Base-by-base conservation (phyloP, 2,888 invertebrate species). In the Acrobasis repandana region DNA sequence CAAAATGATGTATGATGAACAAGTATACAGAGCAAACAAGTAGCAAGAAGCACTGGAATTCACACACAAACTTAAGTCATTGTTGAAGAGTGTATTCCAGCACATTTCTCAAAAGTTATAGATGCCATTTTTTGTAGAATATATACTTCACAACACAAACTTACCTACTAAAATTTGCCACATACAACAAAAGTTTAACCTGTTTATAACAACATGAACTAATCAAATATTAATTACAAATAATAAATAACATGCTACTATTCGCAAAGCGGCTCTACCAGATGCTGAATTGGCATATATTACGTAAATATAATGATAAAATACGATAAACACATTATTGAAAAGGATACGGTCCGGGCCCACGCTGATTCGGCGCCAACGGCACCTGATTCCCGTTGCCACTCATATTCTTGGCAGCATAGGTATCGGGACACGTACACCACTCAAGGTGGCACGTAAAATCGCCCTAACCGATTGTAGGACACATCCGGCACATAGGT, bases 311-410 rank as follows among this genome's bases (percentile, higher is more conserved):
- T 76, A 80, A 73, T 76, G 72, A 78, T 79, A 82, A 80, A 80
- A 78, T 67, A 74, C 62, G 74, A 67, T 73, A 76, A 74, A 76
- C 70, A 72, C 69, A 67, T 68, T 68, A 71, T 74, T 67, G 62
- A 88, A 93, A 94, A 94, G 93, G 93, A 94, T 94, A 94, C 93
- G 93, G 80, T 85, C 88, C 93, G 83, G 90, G 91, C 75, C 88
- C 93, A 85, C 91, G 93, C 82, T 89, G 93, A 92, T 85, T 91
- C 81, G 93, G 93, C 85, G 93, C 93, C 85, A 93, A 84, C 84
- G 94, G 93, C 93, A 93, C 92, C 92, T 93, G 94, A 88, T 94
- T 94, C 88, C 93, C 94, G 90, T 94, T 94, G 86, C 93, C 93
- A 90, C 94, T 94, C 94, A 94, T 94, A 86, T 81, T 90, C 86